These are phyloP conservation scores for Hipparchia semele DNA, from an alignment of 2,888 invertebrate species.

Conservation along the genomic window DNA sequence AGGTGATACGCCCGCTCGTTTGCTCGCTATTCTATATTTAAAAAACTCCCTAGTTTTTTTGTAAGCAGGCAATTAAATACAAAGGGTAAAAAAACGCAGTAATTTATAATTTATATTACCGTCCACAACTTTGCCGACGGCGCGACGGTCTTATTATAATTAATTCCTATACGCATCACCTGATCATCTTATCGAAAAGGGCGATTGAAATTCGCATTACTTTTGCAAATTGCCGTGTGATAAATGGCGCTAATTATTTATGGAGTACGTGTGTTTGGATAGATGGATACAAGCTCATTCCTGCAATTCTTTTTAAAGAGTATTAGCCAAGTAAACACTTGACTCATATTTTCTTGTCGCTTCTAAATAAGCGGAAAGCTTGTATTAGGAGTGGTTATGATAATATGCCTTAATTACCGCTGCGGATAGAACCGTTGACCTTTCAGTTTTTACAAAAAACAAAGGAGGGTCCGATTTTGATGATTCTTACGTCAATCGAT, in stretches of 20 bases:
- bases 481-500: no score
- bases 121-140: background rate
- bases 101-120: conserved; percentile 3
- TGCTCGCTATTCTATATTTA: no score
- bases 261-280: conserved; percentile 7
- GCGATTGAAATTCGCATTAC: conserved; percentile 27
- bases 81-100: no score
- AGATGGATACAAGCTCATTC: background rate
- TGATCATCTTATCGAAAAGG: conserved; percentile 16
- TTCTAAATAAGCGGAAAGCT: no score
- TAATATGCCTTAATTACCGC: no score
- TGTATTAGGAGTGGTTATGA: no score
- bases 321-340: background rate
- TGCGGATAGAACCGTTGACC: no score
- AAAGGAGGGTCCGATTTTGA: no score
- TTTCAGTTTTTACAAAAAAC: no score
- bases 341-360: background rate
- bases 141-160: conserved; percentile 7
- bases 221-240: conserved; percentile 32
- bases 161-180: conserved; percentile 6
- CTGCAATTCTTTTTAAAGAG: conserved; percentile 5
- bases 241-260: conserved; percentile 29
- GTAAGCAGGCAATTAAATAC: no score
- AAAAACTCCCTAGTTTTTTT: no score
- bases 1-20: no score